Evolutionary conservation across 2,113 vertebrate species (phyloP).

Genomic region (Sander lucioperca): DNA sequence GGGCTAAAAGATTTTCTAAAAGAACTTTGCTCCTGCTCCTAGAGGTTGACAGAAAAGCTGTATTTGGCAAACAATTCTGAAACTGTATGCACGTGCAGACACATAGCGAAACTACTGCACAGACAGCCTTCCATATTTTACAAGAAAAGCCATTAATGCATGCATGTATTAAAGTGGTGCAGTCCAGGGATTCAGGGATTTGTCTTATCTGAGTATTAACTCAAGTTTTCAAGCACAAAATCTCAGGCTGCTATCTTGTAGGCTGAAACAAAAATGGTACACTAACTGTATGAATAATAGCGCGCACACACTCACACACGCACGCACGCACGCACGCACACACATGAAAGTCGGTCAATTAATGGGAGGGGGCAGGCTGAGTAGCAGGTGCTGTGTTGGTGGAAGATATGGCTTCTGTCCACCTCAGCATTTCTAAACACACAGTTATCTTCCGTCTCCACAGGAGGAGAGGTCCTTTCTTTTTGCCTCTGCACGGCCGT

Average conservation of each 20-base stretch:
- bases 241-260: conserved; percentile 29
- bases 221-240: conserved; percentile 27
- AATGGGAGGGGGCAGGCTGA: conserved; percentile 65
- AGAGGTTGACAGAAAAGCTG: conserved; percentile 1
- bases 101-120: conserved; percentile 13
- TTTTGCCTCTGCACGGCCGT: conserved; percentile 57
- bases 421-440: conserved; percentile 81
- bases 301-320: not conserved
- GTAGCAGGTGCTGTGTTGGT: conserved; percentile 77
- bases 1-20: not conserved
- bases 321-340: not conserved
- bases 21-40: conserved; percentile 14
- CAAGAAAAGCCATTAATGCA: conserved; percentile 61
- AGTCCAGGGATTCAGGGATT: conserved; percentile 58
- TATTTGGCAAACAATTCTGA: not conserved
- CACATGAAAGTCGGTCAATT: conserved; percentile 63
- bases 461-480: conserved; percentile 79
- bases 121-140: conserved; percentile 40
- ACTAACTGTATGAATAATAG: conserved; percentile 27
- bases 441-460: conserved; percentile 75
- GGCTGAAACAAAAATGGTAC: conserved; percentile 56
- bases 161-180: conserved; percentile 67
- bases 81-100: conserved; percentile 6
- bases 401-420: conserved; percentile 81
- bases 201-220: conserved; percentile 45